phyloP scores from a whole-genome alignment of 2,113 vertebrate genomes.

The Pteruthius melanotis region DNA sequence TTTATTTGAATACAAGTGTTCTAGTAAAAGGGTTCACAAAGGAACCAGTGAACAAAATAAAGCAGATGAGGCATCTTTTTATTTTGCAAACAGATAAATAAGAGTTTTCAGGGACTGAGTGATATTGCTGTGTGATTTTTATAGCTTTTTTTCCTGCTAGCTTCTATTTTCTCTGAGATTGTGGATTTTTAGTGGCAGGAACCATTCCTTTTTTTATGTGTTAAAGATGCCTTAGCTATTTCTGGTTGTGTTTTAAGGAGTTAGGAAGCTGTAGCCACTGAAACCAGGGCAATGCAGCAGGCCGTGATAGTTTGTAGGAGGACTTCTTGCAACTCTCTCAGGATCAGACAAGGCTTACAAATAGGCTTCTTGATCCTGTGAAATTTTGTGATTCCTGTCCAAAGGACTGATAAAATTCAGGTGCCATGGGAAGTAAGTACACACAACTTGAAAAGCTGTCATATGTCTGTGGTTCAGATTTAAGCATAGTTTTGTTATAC shows the following conservation, averaged over 20 bases:
- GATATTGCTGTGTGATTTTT: background rate
- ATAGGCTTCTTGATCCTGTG: background rate
- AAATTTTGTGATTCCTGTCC: background rate
- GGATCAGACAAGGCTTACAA: background rate
- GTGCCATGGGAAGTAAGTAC: background rate
- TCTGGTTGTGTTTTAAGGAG: background rate
- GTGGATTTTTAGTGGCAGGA: background rate
- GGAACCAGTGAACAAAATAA: background rate
- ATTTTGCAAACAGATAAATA: background rate
- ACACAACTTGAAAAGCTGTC: background rate
- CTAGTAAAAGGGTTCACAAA: background rate
- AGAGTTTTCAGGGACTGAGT: background rate
- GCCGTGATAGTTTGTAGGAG: fast-evolving
- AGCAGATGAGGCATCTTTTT: background rate
- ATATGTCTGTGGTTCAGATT: background rate
- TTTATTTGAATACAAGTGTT: background rate
- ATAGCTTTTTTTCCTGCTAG: background rate
- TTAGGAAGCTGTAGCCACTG: background rate
- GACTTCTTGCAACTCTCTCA: fast-evolving
- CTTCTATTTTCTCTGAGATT: background rate
- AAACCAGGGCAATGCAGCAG: background rate
- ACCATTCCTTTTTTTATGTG: background rate
- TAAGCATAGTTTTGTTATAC: background rate
- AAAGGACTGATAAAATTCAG: background rate
- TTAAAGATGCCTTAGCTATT: background rate